A percentile compares a stretch with the other conserved stretches of the same genome.
Conservation (phyloP, 2,113 vertebrate genomes). For the Condylura cristata region DNA sequence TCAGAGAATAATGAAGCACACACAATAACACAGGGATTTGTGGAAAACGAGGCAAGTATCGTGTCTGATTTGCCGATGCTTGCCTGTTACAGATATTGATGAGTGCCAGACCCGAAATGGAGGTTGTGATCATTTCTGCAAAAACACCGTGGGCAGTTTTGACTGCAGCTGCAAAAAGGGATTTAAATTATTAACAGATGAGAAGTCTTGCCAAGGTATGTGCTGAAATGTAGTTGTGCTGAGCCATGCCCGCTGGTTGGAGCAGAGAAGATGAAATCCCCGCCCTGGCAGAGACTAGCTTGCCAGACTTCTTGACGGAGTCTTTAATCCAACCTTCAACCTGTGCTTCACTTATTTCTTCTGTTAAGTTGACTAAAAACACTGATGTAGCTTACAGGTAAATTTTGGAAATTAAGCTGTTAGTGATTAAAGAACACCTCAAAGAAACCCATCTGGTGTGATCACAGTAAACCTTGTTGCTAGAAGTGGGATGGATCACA, state of each 20-base stretch:
- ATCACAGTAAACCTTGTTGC: not conserved
- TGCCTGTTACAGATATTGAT: conserved; percentile 92
- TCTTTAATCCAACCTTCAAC: not conserved
- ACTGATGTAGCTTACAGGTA: not conserved
- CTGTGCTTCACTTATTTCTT: not conserved
- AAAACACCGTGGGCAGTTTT: conserved; percentile 98
- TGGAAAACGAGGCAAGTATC: not conserved
- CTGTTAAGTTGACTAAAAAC: not conserved
- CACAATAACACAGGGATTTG: conserved; percentile 48
- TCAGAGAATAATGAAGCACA: not conserved
- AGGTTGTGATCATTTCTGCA: conserved; percentile 97
- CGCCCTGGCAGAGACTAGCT: not conserved
- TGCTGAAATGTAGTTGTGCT: conserved; percentile 27
- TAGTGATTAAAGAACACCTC: conserved; percentile 31
- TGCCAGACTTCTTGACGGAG: not conserved
- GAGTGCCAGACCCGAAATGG: conserved; percentile 95
- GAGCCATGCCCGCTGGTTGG: not conserved
- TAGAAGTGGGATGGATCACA: not conserved
- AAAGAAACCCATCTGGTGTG: not conserved
- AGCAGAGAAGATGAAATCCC: not conserved
- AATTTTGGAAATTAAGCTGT: conserved; percentile 41
- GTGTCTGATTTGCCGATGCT: conserved; percentile 66
- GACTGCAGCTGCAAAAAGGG: conserved; percentile 98
- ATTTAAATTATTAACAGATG: conserved; percentile 98
- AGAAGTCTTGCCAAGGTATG: conserved; percentile 98